A percentile compares a stretch with the other conserved stretches of the same genome.
phyloP scores from a whole-genome alignment of 2,888 invertebrate genomes.

The Cheilosia urbana region DNA sequence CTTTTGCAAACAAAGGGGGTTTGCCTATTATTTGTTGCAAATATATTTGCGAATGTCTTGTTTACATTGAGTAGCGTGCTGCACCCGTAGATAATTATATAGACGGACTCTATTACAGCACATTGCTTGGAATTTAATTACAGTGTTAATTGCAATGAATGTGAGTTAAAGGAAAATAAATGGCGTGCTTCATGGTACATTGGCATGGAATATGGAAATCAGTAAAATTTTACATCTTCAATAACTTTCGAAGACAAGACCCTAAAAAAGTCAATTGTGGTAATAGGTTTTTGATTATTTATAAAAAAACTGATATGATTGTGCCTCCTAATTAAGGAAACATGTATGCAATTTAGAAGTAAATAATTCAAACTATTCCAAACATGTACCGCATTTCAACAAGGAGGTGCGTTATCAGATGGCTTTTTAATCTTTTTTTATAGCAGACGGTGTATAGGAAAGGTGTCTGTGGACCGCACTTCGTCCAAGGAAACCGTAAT shows the following conservation, averaged over 20 bases:
- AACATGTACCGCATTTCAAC: not conserved
- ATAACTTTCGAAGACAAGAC: not conserved
- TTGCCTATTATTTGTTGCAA: not conserved
- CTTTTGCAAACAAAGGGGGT: not conserved
- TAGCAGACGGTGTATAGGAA: too few species aligned
- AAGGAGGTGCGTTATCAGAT: too few species aligned
- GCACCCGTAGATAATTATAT: slow-evolving; percentile 20
- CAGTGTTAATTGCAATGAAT: slow-evolving; percentile 17
- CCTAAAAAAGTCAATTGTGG: not conserved
- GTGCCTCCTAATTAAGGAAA: too few species aligned
- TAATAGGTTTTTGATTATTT: too few species aligned
- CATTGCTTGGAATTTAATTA: slow-evolving; percentile 16
- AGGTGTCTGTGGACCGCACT: too few species aligned
- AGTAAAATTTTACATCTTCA: not conserved
- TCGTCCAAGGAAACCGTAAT: too few species aligned
- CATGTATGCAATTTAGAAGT: too few species aligned
- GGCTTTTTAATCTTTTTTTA: too few species aligned
- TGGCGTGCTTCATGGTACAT: slow-evolving; percentile 4
- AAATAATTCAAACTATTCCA: too few species aligned
- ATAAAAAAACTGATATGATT: too few species aligned
- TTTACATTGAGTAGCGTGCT: slow-evolving; percentile 22
- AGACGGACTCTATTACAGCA: not conserved
- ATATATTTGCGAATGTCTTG: not conserved
- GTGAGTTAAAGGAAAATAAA: not conserved
- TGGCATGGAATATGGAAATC: not conserved